Conservation (phyloP, 2,113 vertebrate species). For the mouse (Mus musculus) region DNA sequence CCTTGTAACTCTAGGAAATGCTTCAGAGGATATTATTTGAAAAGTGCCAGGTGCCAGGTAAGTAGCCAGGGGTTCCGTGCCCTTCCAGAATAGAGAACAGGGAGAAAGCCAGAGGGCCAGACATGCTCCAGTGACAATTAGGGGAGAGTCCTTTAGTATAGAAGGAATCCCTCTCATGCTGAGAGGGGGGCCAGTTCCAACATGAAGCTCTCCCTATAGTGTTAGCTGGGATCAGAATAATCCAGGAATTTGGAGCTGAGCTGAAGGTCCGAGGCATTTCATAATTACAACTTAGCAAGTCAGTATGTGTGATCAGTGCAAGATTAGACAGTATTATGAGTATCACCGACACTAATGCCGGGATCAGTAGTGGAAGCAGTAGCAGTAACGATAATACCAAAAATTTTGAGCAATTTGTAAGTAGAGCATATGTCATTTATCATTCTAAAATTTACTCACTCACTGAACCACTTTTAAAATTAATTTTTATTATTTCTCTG, state of each 20-base stretch:
- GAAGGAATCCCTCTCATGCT: neutral
- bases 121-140: neutral
- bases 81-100: neutral
- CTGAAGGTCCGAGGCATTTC: neutral
- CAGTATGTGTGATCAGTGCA: neutral
- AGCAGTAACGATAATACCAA: neutral
- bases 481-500: neutral
- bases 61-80: neutral
- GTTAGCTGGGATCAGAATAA: neutral
- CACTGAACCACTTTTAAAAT: neutral
- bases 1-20: neutral
- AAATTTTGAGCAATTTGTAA: neutral
- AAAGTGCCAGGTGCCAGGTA: neutral
- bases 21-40: neutral
- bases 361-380: neutral
- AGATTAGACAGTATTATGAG: neutral
- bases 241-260: neutral
- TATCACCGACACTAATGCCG: neutral
- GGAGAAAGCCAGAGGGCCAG: neutral
- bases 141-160: neutral
- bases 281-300: neutral
- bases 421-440: neutral
- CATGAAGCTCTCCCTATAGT: neutral
- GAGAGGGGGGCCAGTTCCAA: neutral
- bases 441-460: conserved; percentile 29